These are phyloP conservation scores for Origma solitaria DNA, from an alignment of 2,113 vertebrate genomes.

Conservation along the genomic window DNA sequence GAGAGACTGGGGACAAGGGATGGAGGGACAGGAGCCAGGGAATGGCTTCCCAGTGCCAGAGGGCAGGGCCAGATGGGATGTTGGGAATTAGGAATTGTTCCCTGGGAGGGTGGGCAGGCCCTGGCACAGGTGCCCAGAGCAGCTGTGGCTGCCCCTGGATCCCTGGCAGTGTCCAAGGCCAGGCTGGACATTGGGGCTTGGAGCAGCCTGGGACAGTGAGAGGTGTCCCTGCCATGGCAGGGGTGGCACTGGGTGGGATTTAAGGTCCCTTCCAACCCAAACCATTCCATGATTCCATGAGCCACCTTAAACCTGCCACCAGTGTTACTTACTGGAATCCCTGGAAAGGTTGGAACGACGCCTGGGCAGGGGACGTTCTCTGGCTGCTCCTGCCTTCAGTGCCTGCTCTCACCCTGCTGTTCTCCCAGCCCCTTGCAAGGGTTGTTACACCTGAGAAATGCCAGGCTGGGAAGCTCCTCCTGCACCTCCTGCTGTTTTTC, in stretches of 20 bases:
- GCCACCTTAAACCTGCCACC: rapidly evolving
- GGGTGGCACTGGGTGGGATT: not conserved
- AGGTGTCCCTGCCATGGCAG: not conserved
- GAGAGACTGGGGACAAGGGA: rapidly evolving
- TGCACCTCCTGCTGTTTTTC: rapidly evolving
- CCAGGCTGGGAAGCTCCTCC: not conserved
- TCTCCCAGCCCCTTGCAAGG: rapidly evolving
- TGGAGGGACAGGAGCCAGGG: rapidly evolving
- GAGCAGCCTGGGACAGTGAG: not conserved
- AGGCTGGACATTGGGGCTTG: not conserved
- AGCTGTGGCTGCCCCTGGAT: not conserved
- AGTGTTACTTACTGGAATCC: rapidly evolving
- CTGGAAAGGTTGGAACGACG: rapidly evolving
- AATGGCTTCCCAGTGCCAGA: not conserved
- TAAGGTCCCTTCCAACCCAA: rapidly evolving
- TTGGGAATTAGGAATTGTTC: not conserved
- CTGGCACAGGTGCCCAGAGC: not conserved
- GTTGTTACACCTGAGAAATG: rapidly evolving
- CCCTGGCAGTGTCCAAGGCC: not conserved
- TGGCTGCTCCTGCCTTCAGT: rapidly evolving
- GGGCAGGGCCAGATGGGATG: not conserved
- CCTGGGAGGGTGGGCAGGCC: not conserved
- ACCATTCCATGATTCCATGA: not conserved
- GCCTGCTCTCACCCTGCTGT: rapidly evolving
- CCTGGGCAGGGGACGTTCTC: rapidly evolving